Evolutionary conservation across 2,113 vertebrate species (phyloP).

Genomic region (Symphodus melops): DNA sequence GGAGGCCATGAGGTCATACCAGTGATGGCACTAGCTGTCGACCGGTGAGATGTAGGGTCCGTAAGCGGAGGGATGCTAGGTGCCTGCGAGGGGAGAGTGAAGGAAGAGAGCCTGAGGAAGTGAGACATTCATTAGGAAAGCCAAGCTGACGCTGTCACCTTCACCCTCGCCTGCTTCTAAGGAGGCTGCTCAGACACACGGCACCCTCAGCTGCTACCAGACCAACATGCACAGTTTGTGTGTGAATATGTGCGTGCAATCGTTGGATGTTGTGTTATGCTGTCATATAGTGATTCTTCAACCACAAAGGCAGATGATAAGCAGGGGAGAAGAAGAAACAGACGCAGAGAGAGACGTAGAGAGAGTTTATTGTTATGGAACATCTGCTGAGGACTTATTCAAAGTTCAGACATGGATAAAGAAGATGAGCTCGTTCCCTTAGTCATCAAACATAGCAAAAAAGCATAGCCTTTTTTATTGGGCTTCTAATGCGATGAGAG

Average conservation of each 20-base stretch:
- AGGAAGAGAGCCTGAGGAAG: slow-evolving; percentile 78
- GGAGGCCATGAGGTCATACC: slow-evolving; percentile 81
- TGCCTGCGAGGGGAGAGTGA: slow-evolving; percentile 77
- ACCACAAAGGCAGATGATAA: slow-evolving; percentile 43
- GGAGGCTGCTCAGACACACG: slow-evolving; percentile 75
- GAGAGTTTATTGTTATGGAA: slow-evolving; percentile 55
- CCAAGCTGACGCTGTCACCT: slow-evolving; percentile 85
- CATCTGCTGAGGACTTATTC: slow-evolving; percentile 48
- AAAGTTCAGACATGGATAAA: slow-evolving; percentile 68
- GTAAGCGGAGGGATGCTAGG: slow-evolving; percentile 75
- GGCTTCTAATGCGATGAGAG: slow-evolving; percentile 67
- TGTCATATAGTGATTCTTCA: slow-evolving; percentile 52
- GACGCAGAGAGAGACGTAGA: slow-evolving; percentile 5
- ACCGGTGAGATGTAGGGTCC: slow-evolving; percentile 75
- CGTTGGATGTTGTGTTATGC: slow-evolving; percentile 60
- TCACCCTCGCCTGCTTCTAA: slow-evolving; percentile 76
- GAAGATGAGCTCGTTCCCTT: slow-evolving; percentile 56
- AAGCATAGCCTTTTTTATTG: slow-evolving; percentile 68
- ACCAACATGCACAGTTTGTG: slow-evolving; percentile 58
- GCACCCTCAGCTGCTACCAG: slow-evolving; percentile 74
- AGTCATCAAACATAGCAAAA: too few relatives aligned
- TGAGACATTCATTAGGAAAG: slow-evolving; percentile 88
- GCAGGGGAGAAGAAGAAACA: slow-evolving; percentile 34
- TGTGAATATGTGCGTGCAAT: slow-evolving; percentile 61
- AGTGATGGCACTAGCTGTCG: slow-evolving; percentile 80